Evolutionary conservation across 2,797 vertebrate genomes (phyloP).

Genomic region (Brachymystax lenok): DNA sequence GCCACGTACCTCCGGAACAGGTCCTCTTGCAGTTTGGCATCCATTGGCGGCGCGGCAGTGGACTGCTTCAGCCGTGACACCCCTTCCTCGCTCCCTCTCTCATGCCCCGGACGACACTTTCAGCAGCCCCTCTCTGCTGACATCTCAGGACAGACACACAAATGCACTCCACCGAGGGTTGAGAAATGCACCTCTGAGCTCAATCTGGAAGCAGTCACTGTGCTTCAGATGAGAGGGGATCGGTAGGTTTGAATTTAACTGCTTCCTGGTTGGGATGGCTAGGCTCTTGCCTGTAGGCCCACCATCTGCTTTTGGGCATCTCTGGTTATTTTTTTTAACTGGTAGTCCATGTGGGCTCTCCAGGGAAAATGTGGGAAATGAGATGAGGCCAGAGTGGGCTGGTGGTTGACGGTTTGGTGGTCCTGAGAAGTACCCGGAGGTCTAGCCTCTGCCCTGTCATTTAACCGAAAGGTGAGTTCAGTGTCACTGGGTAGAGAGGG

Average conservation of each 20-base stretch:
- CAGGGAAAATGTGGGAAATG: slow-evolving; percentile 41
- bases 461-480: slow-evolving; percentile 43
- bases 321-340: slow-evolving; percentile 46
- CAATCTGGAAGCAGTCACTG: slow-evolving; percentile 62
- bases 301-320: slow-evolving; percentile 49
- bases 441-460: slow-evolving; percentile 22
- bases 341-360: slow-evolving; percentile 50
- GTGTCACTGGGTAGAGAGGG: slow-evolving; percentile 56
- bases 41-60: slow-evolving; percentile 79
- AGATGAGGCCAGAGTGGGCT: slow-evolving; percentile 29
- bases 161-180: slow-evolving; percentile 42
- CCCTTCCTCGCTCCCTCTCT: slow-evolving; percentile 60
- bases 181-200: slow-evolving; percentile 35
- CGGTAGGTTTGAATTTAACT: slow-evolving; percentile 7
- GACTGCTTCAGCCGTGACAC: slow-evolving; percentile 63
- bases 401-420: slow-evolving; percentile 36
- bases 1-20: slow-evolving; percentile 94
- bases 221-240: slow-evolving; percentile 29
- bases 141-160: slow-evolving; percentile 46
- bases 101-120: slow-evolving; percentile 60
- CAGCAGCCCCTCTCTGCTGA: slow-evolving; percentile 61
- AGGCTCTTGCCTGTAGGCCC: slow-evolving; percentile 52
- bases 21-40: slow-evolving; percentile 97
- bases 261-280: slow-evolving; percentile 38
- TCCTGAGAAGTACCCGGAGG: slow-evolving; percentile 21